Evolutionary conservation across 2,888 invertebrate genomes (phyloP).

Genomic region (Gortyna flavago): DNA sequence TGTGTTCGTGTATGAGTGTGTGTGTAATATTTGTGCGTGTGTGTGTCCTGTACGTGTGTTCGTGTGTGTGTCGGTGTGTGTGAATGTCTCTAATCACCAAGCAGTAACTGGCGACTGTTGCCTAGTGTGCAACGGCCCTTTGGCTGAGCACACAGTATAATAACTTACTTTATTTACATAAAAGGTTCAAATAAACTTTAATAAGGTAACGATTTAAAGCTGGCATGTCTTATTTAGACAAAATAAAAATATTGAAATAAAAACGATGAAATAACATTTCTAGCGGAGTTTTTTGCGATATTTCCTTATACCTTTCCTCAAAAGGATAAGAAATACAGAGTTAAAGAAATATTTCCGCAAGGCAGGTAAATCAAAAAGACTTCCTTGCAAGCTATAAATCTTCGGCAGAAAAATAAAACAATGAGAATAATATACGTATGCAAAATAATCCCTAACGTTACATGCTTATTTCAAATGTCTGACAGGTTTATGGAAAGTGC

Average conservation of each 20-base stretch:
- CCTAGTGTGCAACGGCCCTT: too few species aligned
- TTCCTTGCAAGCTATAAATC: constrained; percentile 29
- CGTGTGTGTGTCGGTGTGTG: neutral
- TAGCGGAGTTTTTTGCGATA: neutral
- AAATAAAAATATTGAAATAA: neutral
- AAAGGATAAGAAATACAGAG: neutral
- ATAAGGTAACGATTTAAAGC: too few species aligned
- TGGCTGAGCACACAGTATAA: neutral
- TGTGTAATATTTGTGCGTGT: neutral
- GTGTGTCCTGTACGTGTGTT: neutral
- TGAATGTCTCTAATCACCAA: neutral
- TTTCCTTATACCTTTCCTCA: neutral
- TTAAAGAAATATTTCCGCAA: constrained; percentile 17
- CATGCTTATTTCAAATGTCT: constrained; percentile 15
- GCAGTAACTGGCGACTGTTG: neutral
- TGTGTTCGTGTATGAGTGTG: neutral
- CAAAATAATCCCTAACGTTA: constrained; percentile 19
- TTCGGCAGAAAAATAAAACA: constrained; percentile 21
- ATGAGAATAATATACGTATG: constrained; percentile 19
- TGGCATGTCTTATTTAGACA: neutral
- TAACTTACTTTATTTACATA: neutral
- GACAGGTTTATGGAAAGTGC: constrained; percentile 18
- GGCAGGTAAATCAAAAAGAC: constrained; percentile 5
- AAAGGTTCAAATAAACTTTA: too few species aligned
- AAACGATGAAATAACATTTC: constrained; percentile 1